Evolutionary conservation across 2,888 invertebrate genomes (phyloP).

Genomic region (Drepanosiphum platanoidis): DNA sequence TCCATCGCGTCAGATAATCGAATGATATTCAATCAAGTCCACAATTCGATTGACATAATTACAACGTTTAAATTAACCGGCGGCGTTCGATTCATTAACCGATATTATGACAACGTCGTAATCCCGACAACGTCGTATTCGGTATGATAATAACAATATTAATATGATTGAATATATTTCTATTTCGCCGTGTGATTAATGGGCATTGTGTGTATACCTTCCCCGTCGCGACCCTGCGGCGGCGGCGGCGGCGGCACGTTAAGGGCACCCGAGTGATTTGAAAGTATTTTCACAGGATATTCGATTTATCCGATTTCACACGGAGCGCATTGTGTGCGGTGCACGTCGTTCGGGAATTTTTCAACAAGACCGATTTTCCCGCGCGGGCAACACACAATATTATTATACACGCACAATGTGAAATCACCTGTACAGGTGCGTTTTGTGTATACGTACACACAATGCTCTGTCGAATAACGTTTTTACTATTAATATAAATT

Average conservation of each 20-base stretch:
- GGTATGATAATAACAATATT: too few relatives aligned
- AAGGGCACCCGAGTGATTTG: not conserved
- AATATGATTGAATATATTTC: not conserved
- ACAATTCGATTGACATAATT: not conserved
- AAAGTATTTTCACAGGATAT: not conserved
- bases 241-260: too few relatives aligned
- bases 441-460: not conserved
- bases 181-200: not conserved
- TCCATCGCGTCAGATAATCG: too few relatives aligned
- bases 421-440: not conserved
- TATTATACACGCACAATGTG: not conserved
- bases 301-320: not conserved
- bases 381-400: not conserved
- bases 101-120: not conserved
- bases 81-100: not conserved
- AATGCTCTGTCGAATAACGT: not conserved
- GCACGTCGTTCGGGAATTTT: not conserved
- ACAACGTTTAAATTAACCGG: not conserved
- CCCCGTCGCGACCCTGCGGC: not conserved
- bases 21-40: not conserved
- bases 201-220: not conserved
- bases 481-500: not conserved
- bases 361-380: not conserved
- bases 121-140: not conserved
- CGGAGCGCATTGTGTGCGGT: not conserved